These are phyloP conservation scores for Turnix velox DNA, from an alignment of 2,113 vertebrate genomes.

Conservation along the genomic window DNA sequence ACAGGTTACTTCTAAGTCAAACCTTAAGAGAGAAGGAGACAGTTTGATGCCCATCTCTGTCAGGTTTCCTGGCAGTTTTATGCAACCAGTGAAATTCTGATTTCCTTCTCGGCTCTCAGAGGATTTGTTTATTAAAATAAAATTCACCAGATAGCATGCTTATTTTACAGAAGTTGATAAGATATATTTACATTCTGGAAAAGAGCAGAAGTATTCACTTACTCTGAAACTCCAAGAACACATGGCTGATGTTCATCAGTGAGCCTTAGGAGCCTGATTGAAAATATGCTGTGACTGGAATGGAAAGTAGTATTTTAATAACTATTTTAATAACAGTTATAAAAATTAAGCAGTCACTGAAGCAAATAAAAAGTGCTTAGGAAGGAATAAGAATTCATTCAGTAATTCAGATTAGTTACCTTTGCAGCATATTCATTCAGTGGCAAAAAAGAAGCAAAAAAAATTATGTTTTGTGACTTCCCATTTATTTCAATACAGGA, in stretches of 20 bases:
- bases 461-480: background rate
- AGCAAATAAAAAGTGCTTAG: background rate
- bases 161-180: too few relatives aligned
- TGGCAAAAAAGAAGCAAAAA: background rate
- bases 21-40: background rate
- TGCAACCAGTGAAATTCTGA: background rate
- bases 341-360: background rate
- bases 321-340: background rate
- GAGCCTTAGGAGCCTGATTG: conserved; percentile 81
- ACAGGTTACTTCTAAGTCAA: background rate
- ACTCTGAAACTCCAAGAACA: conserved; percentile 80
- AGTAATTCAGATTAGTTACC: background rate
- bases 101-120: background rate
- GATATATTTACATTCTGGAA: background rate
- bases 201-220: conserved; percentile 23
- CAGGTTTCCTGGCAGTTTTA: background rate
- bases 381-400: background rate
- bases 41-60: background rate
- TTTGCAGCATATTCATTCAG: background rate
- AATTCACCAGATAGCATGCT: background rate
- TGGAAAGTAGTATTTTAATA: background rate
- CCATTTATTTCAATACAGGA: background rate
- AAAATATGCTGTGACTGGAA: conserved; percentile 87
- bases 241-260: conserved; percentile 52
- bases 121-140: background rate